Conservation (phyloP, 2,888 invertebrate species). For the Mythimna albipuncta region DNA sequence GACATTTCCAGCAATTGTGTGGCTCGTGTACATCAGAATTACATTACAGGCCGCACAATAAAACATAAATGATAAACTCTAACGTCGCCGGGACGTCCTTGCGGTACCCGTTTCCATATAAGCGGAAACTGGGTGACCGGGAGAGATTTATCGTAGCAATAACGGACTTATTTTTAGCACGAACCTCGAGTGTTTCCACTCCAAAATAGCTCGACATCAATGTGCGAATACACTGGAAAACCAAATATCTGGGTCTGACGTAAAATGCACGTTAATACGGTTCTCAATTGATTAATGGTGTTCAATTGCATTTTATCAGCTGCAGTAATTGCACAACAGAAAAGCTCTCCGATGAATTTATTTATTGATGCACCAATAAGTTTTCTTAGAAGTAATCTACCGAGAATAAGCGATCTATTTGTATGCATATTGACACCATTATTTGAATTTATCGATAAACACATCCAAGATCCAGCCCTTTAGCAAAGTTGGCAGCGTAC, state of each 20-base stretch:
- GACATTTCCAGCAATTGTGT: constrained; percentile 6
- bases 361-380: constrained; percentile 16
- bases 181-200: constrained; percentile 64
- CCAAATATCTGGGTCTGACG: constrained; percentile 64
- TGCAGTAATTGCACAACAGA: constrained; percentile 17
- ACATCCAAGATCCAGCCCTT: constrained; percentile 56
- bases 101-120: constrained; percentile 77
- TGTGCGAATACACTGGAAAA: constrained; percentile 59
- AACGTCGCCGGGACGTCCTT: constrained; percentile 69
- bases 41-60: constrained; percentile 27
- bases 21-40: constrained; percentile 21
- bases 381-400: constrained; percentile 30
- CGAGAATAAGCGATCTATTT: constrained; percentile 32
- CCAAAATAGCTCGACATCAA: constrained; percentile 70
- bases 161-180: constrained; percentile 79
- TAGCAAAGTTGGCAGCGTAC: constrained; percentile 60
- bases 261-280: constrained; percentile 43
- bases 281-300: constrained; percentile 8
- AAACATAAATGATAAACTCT: constrained; percentile 51
- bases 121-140: constrained; percentile 82
- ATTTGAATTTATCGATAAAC: constrained; percentile 44
- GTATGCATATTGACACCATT: constrained; percentile 49
- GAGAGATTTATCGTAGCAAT: constrained; percentile 78
- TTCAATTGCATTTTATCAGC: constrained; percentile 24
- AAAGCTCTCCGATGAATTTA: constrained; percentile 3